Evolutionary conservation across 2,888 invertebrate species (phyloP).

Genomic region (Thumatha senex): DNA sequence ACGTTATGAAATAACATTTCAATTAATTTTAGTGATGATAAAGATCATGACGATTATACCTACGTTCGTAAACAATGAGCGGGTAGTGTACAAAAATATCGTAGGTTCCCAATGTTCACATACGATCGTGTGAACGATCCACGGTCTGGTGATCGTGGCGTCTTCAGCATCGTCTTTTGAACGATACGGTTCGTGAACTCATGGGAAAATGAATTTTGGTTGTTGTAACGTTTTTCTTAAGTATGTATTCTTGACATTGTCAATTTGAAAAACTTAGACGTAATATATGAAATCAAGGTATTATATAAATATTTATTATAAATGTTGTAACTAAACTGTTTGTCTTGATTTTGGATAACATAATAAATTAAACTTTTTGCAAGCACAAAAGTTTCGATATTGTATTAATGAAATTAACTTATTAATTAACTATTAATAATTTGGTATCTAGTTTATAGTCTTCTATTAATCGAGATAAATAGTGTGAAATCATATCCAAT

Average conservation of each 20-base stretch:
- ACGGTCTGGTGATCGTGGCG: conserved; percentile 57
- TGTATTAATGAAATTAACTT: no score
- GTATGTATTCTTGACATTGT: conserved; percentile 1
- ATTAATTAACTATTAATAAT: no score
- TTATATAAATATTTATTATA: no score
- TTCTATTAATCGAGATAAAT: no score
- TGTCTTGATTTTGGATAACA: no score
- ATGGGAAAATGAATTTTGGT: conserved; percentile 43
- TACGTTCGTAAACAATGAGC: conserved; percentile 23
- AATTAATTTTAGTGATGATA: conserved; percentile 24
- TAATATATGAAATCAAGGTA: neutral
- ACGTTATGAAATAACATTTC: conserved; percentile 14
- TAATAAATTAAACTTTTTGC: neutral
- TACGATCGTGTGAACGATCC: conserved; percentile 63
- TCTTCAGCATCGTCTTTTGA: conserved; percentile 70
- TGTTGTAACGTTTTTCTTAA: conserved; percentile 21
- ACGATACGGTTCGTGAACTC: conserved; percentile 54
- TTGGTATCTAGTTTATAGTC: no score
- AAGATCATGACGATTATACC: conserved; percentile 17
- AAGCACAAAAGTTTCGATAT: neutral
- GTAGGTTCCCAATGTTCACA: conserved; percentile 46
- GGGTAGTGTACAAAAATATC: conserved; percentile 15
- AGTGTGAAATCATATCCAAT: conserved; percentile 13
- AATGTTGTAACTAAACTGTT: no score
- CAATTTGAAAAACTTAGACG: neutral